These are phyloP conservation scores for Onychomys arenicola DNA, from an alignment of 2,797 vertebrate genomes.

Conservation along the genomic window DNA sequence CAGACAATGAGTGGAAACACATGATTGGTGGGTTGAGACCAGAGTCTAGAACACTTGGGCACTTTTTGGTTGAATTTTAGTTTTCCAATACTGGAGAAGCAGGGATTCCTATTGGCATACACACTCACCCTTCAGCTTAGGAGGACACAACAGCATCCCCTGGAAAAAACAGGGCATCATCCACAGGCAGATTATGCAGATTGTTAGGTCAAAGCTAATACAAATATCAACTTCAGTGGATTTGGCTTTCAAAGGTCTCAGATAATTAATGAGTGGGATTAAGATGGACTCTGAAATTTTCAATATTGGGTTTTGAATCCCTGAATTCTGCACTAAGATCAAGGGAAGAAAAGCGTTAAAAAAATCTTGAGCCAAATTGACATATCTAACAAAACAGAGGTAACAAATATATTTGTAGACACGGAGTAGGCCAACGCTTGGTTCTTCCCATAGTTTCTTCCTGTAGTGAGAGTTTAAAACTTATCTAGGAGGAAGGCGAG, in stretches of 20 bases:
- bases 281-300: conserved; percentile 71
- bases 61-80: neutral
- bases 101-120: conserved; percentile 24
- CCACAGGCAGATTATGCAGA: conserved; percentile 49
- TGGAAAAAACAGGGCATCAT: conserved; percentile 3
- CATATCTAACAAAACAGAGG: neutral
- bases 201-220: conserved; percentile 8
- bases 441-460: neutral
- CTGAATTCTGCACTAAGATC: neutral
- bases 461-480: conserved; percentile 41
- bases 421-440: neutral
- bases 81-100: neutral
- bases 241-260: conserved; percentile 4
- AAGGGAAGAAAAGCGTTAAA: neutral
- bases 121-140: conserved; percentile 4
- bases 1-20: neutral
- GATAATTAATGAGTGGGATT: conserved; percentile 67
- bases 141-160: rapidly evolving
- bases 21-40: conserved; percentile 36
- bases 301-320: conserved; percentile 60
- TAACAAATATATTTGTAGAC: conserved; percentile 47
- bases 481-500: conserved; percentile 10
- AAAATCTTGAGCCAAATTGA: conserved; percentile 41
- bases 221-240: conserved; percentile 69
- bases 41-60: neutral